Evolutionary conservation across 2,888 invertebrate genomes (phyloP).

Genomic region (Aphodius granarius): DNA sequence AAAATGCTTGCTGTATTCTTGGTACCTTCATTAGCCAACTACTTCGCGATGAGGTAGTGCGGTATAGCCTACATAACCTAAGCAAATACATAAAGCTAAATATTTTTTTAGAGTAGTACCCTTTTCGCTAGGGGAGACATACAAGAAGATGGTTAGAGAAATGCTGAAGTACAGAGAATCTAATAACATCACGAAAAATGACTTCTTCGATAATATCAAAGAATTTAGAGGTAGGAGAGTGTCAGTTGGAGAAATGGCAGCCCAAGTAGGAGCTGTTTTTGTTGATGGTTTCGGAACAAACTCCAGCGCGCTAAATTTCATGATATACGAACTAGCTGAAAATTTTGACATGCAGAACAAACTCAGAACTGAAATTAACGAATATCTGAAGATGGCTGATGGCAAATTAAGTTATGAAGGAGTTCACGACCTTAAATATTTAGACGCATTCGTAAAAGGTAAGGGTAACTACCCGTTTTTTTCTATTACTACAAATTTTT

Average conservation of each 20-base stretch:
- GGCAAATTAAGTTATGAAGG: constrained; percentile 50
- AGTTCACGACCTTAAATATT: constrained; percentile 51
- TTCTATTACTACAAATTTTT: not conserved
- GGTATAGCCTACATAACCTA: not conserved
- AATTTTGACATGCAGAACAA: constrained; percentile 50
- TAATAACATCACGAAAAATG: constrained; percentile 47
- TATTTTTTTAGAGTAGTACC: constrained; percentile 21
- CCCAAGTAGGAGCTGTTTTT: constrained; percentile 51
- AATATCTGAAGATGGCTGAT: constrained; percentile 39
- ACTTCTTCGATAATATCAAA: constrained; percentile 51
- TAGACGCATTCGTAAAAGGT: constrained; percentile 52
- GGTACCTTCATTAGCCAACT: constrained; percentile 15
- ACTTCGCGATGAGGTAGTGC: constrained; percentile 1
- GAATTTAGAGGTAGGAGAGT: constrained; percentile 40
- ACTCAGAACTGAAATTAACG: constrained; percentile 48
- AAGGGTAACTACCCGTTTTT: constrained; percentile 20
- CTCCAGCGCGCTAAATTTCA: constrained; percentile 49
- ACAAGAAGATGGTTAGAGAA: constrained; percentile 37
- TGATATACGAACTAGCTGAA: constrained; percentile 49
- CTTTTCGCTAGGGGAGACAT: constrained; percentile 13
- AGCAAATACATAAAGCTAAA: not conserved
- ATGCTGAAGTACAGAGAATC: constrained; percentile 48
- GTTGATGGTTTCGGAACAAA: constrained; percentile 56
- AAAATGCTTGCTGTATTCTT: constrained; percentile 16
- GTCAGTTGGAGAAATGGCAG: constrained; percentile 40